Evolutionary conservation across 2,113 vertebrate genomes (phyloP).

Genomic region (Halichoeres trimaculatus): DNA sequence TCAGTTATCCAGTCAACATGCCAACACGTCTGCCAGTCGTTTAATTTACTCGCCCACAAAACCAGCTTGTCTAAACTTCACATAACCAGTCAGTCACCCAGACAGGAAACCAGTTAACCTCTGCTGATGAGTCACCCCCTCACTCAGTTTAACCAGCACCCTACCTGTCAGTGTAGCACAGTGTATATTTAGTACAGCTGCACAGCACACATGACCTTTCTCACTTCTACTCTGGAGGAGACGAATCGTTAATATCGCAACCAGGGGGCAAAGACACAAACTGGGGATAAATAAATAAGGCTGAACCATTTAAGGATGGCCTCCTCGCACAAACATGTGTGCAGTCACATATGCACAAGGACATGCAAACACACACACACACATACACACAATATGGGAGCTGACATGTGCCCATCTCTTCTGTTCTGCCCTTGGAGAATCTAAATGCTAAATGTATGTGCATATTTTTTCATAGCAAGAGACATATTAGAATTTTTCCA

Average conservation of each 20-base stretch:
- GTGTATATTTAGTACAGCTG: slow-evolving; percentile 70
- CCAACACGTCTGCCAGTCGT: slow-evolving; percentile 40
- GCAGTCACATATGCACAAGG: slow-evolving; percentile 84
- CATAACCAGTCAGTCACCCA: slow-evolving; percentile 63
- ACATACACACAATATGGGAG: slow-evolving; percentile 81
- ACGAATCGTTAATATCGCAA: slow-evolving; percentile 80
- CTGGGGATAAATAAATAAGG: slow-evolving; percentile 88
- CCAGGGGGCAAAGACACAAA: slow-evolving; percentile 86
- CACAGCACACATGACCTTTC: slow-evolving; percentile 79
- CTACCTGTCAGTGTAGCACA: slow-evolving; percentile 61
- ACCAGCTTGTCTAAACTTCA: slow-evolving; percentile 51
- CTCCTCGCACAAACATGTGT: slow-evolving; percentile 76
- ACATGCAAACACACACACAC: slow-evolving; percentile 83
- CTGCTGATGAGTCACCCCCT: slow-evolving; percentile 63
- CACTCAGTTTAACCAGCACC: slow-evolving; percentile 61
- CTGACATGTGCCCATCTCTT: slow-evolving; percentile 92
- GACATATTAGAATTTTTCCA: slow-evolving; percentile 93
- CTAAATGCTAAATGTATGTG: slow-evolving; percentile 97
- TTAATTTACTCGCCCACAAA: slow-evolving; percentile 48
- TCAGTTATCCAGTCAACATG: slow-evolving; percentile 57
- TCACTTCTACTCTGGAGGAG: slow-evolving; percentile 65
- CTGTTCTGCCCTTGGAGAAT: slow-evolving; percentile 94
- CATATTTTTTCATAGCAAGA: slow-evolving; percentile 98
- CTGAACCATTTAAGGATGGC: slow-evolving; percentile 89
- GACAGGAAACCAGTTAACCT: slow-evolving; percentile 76